These are phyloP conservation scores for Choloepus hoffmanni DNA, from an alignment of 2,113 vertebrate genomes.

Conservation along the genomic window DNA sequence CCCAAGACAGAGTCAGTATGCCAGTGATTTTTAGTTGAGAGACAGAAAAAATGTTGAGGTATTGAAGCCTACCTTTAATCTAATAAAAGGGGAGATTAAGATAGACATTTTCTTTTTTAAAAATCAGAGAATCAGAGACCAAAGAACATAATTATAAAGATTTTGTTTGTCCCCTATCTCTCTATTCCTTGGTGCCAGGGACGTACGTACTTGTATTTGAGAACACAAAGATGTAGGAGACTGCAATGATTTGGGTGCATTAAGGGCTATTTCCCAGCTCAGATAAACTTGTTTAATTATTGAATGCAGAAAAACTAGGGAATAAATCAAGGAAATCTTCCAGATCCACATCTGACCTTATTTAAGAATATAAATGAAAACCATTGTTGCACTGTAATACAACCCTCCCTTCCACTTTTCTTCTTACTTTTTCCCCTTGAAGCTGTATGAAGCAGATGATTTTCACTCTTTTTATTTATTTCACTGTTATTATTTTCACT, in stretches of 20 bases:
- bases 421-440: neutral
- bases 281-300: neutral
- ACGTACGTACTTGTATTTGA: neutral
- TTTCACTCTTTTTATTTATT: neutral
- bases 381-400: rapidly evolving
- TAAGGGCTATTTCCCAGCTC: neutral
- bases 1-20: neutral
- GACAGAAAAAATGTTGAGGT: neutral
- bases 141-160: neutral
- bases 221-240: neutral
- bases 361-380: neutral
- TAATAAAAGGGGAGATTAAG: neutral
- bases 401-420: neutral
- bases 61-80: neutral
- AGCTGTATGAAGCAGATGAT: neutral
- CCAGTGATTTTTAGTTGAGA: neutral
- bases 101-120: neutral
- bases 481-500: too few relatives aligned
- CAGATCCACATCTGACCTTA: neutral
- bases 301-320: neutral
- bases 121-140: neutral
- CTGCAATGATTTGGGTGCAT: neutral
- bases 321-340: neutral
- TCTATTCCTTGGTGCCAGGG: rapidly evolving
- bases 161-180: neutral